phyloP scores from a whole-genome alignment of 2,888 invertebrate species.

The Pocota personata region DNA sequence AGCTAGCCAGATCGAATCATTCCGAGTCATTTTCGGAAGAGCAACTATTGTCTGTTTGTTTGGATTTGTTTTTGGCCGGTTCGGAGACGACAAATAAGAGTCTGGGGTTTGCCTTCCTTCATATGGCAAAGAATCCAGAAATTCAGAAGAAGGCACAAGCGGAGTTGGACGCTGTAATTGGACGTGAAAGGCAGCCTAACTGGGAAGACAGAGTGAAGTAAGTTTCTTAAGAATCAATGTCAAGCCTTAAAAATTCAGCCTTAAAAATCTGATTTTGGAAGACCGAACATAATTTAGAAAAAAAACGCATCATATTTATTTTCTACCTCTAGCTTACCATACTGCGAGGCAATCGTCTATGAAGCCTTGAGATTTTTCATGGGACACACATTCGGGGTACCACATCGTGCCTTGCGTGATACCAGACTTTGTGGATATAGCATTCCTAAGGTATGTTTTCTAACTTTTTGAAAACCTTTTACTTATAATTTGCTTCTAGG shows the following conservation, averaged over 20 bases:
- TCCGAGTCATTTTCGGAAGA: conserved; percentile 87
- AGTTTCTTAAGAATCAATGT: conserved; percentile 76
- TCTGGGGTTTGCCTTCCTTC: conserved; percentile 90
- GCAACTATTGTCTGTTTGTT: conserved; percentile 90
- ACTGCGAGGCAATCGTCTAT: conserved; percentile 90
- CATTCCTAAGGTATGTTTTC: conserved; percentile 88
- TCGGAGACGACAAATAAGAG: conserved; percentile 93
- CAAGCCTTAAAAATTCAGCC: conserved; percentile 22
- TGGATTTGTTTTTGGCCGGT: conserved; percentile 94
- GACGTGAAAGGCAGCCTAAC: conserved; percentile 87
- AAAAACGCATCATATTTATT: neutral
- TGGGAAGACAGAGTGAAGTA: conserved; percentile 89
- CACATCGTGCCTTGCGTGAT: conserved; percentile 90
- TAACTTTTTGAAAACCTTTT: neutral
- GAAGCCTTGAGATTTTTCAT: conserved; percentile 92
- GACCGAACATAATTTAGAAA: too few species aligned
- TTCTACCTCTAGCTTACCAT: conserved; percentile 87
- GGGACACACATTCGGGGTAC: conserved; percentile 90
- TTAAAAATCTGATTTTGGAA: neutral
- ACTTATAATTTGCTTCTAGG: conserved; percentile 83
- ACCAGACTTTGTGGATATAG: conserved; percentile 88
- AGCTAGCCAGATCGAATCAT: conserved; percentile 85
- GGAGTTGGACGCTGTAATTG: conserved; percentile 90
- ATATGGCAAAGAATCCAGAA: conserved; percentile 88
- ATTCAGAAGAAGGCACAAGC: conserved; percentile 90